A percentile compares a stretch with the other conserved stretches of the same genome.
Conservation (phyloP, 2,113 vertebrate genomes). For the Acinonyx jubatus region DNA sequence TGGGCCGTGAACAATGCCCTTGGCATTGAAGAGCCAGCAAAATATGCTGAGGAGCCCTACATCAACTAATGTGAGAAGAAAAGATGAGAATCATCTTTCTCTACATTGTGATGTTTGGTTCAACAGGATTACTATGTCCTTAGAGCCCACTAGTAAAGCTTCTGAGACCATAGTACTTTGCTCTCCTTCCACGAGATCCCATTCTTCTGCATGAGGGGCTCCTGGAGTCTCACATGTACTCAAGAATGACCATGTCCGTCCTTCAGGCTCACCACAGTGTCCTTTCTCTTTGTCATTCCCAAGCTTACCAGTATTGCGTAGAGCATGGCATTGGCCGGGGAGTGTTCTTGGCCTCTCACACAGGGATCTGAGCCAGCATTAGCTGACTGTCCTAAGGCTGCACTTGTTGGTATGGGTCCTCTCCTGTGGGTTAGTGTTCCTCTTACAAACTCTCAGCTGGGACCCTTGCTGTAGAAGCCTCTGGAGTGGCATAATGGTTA, state of each 20-base stretch:
- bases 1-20: neutral
- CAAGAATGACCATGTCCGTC: rapidly evolving
- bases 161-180: neutral
- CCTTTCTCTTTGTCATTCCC: neutral
- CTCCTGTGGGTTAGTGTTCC: neutral
- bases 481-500: rapidly evolving
- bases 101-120: neutral
- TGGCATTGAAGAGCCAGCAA: neutral
- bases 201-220: neutral
- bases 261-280: neutral
- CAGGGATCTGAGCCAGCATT: neutral
- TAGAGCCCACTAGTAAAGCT: neutral
- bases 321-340: too few species aligned
- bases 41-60: neutral
- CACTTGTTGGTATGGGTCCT: too few species aligned
- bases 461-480: neutral
- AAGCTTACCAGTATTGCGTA: neutral
- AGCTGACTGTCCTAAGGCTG: neutral
- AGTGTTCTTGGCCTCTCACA: neutral
- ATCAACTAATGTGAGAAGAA: neutral
- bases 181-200: neutral
- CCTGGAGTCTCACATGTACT: neutral
- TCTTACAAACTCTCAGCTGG: neutral
- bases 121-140: neutral
- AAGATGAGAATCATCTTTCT: neutral